These are phyloP conservation scores for Anniella stebbinsi DNA, from an alignment of 2,797 vertebrate genomes.

Conservation along the genomic window DNA sequence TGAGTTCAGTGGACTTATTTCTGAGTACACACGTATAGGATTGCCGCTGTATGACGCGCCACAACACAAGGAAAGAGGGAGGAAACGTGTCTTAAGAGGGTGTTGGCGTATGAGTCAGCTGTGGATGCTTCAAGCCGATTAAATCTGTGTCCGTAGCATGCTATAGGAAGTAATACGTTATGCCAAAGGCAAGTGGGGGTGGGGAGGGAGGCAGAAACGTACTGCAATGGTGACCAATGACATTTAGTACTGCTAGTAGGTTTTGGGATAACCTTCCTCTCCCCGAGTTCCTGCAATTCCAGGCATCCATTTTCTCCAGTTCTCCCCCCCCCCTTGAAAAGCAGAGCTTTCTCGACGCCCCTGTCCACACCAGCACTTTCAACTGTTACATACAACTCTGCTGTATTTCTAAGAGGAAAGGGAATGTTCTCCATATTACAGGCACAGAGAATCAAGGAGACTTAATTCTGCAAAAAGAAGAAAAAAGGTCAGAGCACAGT, in stretches of 20 bases:
- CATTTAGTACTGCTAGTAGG: background rate
- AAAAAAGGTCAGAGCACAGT: conserved; percentile 24
- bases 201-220: background rate
- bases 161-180: conserved; percentile 13
- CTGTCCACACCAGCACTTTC: background rate
- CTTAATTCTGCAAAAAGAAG: background rate
- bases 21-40: background rate
- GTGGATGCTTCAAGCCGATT: conserved; percentile 4
- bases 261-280: background rate
- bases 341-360: background rate
- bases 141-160: conserved; percentile 7
- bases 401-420: background rate
- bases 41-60: background rate
- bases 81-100: background rate
- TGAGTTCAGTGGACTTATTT: background rate
- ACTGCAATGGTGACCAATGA: background rate
- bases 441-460: background rate
- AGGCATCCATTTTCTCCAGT: conserved; percentile 14
- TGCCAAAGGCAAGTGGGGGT: background rate
- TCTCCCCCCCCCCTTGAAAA: background rate
- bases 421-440: background rate
- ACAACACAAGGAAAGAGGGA: background rate
- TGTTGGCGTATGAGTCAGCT: conserved; percentile 25
- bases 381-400: background rate
- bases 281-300: background rate